Evolutionary conservation across 2,797 vertebrate genomes (phyloP), one percentile per base, ranked within the genome.

Genomic region (Champsocephalus esox): DNA sequence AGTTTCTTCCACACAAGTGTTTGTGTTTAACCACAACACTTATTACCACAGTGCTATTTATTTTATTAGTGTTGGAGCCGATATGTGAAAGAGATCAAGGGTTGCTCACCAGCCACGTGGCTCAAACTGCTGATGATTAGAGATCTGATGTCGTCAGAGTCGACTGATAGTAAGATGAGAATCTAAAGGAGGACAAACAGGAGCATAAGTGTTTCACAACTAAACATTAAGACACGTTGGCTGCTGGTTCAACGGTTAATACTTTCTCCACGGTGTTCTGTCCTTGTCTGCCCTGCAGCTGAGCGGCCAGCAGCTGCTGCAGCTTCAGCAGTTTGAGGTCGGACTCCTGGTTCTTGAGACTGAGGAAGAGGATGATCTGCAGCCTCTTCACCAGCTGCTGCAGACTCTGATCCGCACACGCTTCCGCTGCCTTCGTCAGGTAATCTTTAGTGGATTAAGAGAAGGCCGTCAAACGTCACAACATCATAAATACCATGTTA

Each of bases 291-390:
- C 50, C 85, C 45, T 92, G 92, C 46, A 96, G 88, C 95, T 95
- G 94, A 1, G 71, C 87, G 66, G 85, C 79, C 70, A 97, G 86
- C 70, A 95, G 92, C 78, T 79, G 59, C 78, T 94, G 94, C 62
- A 99, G 90, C 80, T 95, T 88, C 88, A 93, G 90, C 75, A 96
- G 82, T 92, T 97, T 98, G 67, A 94, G 86, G 84, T 92, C 90
- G 12, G 85, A 43, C 92, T 98, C 96, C 55, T 91, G 89, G 19
- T 90, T 95, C 83, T 85, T 95, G 68, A 86, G 88, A 67, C 90
- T 93, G 86, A 96, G 89, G 91, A 94, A 95, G 66, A 96, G 93
- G 75, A 98, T 78, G 90, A 97, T 93, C 84, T 94, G 87, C 75
- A 98, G 77, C 81, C 94, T 96, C 82, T 91, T 97, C 90, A 95